Conservation (phyloP, 2,888 invertebrate species). For the Eudemis profundana region DNA sequence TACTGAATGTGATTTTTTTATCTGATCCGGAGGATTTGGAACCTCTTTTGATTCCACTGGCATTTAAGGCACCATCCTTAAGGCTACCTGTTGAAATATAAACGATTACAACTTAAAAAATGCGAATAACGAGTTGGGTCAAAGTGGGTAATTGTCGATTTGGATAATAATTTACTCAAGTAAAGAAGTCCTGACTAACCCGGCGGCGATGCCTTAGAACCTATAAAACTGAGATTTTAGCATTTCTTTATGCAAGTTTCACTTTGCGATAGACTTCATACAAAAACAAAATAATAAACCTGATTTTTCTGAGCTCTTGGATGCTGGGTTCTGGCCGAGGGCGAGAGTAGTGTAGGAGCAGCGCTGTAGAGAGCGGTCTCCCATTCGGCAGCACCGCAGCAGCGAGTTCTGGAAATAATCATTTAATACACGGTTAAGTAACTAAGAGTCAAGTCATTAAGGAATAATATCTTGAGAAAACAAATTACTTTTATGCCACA, state of each 20-base stretch:
- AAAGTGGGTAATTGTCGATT: too few species aligned
- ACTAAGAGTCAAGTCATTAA: too few species aligned
- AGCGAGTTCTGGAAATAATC: constrained; percentile 85
- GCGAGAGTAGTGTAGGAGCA: constrained; percentile 86
- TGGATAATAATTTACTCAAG: too few species aligned
- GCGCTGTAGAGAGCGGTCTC: constrained; percentile 56
- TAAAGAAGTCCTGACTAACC: too few species aligned
- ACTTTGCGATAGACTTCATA: neutral
- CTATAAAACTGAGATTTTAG: too few species aligned
- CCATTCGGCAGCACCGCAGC: constrained; percentile 72
- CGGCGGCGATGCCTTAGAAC: too few species aligned
- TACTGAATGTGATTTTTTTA: constrained; percentile 29
- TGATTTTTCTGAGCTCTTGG: constrained; percentile 74
- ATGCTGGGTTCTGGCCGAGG: constrained; percentile 77
- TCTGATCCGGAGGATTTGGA: constrained; percentile 20
- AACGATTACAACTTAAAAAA: neutral
- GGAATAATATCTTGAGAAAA: too few species aligned
- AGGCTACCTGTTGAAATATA: constrained; percentile 30
- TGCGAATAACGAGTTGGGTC: too few species aligned
- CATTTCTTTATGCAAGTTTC: too few species aligned
- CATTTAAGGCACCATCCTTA: constrained; percentile 24
- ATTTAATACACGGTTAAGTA: constrained; percentile 53
- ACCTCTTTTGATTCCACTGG: constrained; percentile 21
- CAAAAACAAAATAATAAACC: too few species aligned
- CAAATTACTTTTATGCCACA: too few species aligned